Conservation (phyloP, 2,888 invertebrate genomes). For the Subacronicta megacephala region DNA sequence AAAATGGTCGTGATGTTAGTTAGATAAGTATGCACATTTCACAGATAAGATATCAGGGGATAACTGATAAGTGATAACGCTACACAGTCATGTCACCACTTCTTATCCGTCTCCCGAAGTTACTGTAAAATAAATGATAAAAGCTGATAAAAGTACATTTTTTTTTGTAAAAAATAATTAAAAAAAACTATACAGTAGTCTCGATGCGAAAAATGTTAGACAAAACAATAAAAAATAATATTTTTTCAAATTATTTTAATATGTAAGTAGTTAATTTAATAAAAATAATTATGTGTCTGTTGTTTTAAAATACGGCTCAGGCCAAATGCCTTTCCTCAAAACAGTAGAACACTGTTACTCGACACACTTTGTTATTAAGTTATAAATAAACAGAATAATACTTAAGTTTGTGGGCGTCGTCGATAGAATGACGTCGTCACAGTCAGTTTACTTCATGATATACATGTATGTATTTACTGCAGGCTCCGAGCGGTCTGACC, state of each 20-base stretch:
- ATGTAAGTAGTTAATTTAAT: not conserved
- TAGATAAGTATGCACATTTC: too few species aligned
- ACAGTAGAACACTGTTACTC: not conserved
- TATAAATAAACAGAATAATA: conserved; percentile 21
- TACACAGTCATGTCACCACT: too few species aligned
- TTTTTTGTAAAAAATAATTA: too few species aligned
- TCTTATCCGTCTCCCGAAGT: too few species aligned
- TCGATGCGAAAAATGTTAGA: not conserved
- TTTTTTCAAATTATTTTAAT: not conserved
- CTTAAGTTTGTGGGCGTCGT: conserved; percentile 26
- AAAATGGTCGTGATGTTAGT: too few species aligned
- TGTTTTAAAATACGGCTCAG: not conserved
- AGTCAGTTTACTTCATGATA: conserved; percentile 20
- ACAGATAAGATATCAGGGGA: conserved; percentile 28
- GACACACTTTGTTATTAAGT: conserved; percentile 22
- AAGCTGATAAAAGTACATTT: too few species aligned
- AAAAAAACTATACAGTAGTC: too few species aligned
- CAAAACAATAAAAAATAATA: not conserved
- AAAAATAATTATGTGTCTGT: not conserved
- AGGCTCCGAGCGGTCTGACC: conserved; percentile 57
- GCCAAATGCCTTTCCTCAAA: not conserved
- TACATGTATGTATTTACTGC: conserved; percentile 8
- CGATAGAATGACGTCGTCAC: conserved; percentile 40
- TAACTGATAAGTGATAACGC: conserved; percentile 6
- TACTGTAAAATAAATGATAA: too few species aligned